Evolutionary conservation across 2,113 vertebrate genomes (phyloP), one percentile per base, ranked within the genome.

Genomic region (Pedetes capensis): DNA sequence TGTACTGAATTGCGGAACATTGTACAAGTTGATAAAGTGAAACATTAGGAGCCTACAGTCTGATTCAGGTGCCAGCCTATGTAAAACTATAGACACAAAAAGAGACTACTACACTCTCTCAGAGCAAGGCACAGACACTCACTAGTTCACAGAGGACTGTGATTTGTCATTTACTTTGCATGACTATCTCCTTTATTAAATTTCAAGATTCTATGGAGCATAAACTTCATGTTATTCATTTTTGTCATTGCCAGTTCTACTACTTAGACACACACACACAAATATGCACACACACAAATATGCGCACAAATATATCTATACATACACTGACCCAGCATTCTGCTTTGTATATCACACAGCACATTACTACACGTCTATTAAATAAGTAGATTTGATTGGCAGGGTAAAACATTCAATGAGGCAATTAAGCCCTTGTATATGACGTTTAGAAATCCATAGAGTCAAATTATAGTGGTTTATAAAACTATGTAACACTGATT

Each of bases 121-220:
- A 74, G 55, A 57, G 78, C 49, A 74, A 64, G 69, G 42, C 59
- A 29, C 37, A 74, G 89, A 74, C 39, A 49, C 72, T 79, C 90
- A 17, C 57, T 68, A 39, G 17, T 39, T 88, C 61, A 69, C 39
- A 12, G 86, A 57, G 68, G 44, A 63, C 0, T 22, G 3, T 10
- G 37, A 20, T 37, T 74, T 53, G 34, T 44, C 69, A 55, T 75
- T 95, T 81, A 83, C 34, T 86, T 80, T 83, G 72, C 55, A 14
- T 86, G 94, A n/a, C 81, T 89, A 91, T 94, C 72, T 85, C 57
- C 25, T 61, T 92, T 82, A 82, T 83, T 95, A 88, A 76, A 66
- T 94, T 88, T 96, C 74, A 95, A 94, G 66, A 64, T 88, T 88
- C 63, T 42, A 5, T 3, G n/a, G 29, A 81, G 64, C 72, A 93